Conservation (phyloP, 2,888 invertebrate genomes). For the Idaea biselata region DNA sequence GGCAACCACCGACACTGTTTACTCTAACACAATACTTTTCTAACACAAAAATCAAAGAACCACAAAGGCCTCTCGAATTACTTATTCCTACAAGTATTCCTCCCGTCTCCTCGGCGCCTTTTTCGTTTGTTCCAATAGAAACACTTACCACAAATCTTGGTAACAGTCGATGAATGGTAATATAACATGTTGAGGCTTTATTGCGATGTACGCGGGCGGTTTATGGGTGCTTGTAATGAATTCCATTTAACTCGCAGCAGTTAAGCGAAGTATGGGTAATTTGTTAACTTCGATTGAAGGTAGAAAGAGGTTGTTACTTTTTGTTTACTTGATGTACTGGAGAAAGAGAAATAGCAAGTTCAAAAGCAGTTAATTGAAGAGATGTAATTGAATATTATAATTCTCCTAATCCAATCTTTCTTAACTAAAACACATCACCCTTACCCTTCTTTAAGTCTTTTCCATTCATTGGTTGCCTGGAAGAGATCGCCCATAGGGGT, state of each 20-base stretch:
- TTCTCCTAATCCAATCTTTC: too few species aligned
- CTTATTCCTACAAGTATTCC: not conserved
- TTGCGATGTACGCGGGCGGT: not conserved
- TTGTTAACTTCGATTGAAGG: not conserved
- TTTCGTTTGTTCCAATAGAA: slow-evolving; percentile 7
- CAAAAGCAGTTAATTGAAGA: not conserved
- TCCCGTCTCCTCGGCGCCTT: not conserved
- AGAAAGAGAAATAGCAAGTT: not conserved
- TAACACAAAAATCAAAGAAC: not conserved
- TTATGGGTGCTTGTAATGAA: slow-evolving; percentile 2
- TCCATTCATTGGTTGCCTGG: too few species aligned
- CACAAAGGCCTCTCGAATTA: not conserved
- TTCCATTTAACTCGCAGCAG: not conserved
- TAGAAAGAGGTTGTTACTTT: not conserved
- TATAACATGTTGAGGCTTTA: slow-evolving; percentile 16
- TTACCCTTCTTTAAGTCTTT: too few species aligned
- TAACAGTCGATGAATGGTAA: slow-evolving; percentile 27
- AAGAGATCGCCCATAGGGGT: too few species aligned
- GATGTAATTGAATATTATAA: too few species aligned
- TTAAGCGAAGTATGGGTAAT: not conserved
- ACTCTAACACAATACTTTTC: not conserved
- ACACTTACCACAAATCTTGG: slow-evolving; percentile 34
- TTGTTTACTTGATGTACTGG: not conserved
- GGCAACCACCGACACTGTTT: not conserved
- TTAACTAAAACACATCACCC: too few species aligned